Evolutionary conservation across 2,888 invertebrate genomes (phyloP), one percentile per base, ranked within the genome.

Genomic region (Tachina lurida): DNA sequence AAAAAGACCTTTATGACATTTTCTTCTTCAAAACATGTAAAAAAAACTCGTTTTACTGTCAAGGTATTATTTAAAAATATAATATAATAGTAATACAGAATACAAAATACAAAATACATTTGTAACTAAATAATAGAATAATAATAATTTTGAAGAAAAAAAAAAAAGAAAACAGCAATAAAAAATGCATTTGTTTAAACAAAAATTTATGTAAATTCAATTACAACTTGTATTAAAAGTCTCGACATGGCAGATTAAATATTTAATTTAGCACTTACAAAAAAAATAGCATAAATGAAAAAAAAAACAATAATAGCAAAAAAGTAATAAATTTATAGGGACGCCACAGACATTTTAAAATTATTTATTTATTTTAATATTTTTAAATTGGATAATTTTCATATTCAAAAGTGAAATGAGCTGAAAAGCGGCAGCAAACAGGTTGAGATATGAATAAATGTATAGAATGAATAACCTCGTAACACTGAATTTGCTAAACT

Each of bases 301-400:
- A 15, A 56, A 56, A 17, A 31, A 63, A 75, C 13, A 62, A 68
- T 54, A 74, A 68, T 10, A 47, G 22, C 15, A 65, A 71, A 68
- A 70, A 80, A 31, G 31, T 31, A 65, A 19, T 0, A 31, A n/a
- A n/a, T n/a, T n/a, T 47, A n/a, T n/a, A 65, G 65, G n/a, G 43
- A 45, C 60, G 56, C 7, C 52, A 54, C 39, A 75, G 74, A 84
- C 60, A n/a, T 68, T 67, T 73, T 22, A 54, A 43, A 43, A 58
- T 68, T 63, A 43, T 70, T 81, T n/a, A 49, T 47, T 56, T 49
- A 19, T 54, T 49, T 71, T 12, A 22, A 15, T 49, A 31, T 49
- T 45, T 73, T 10, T 82, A 78, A 77, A 85, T 82, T 85, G 78
- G 47, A 82, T 85, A 85, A 85, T 85, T 74, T 85, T 70, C 70